Base-by-base conservation (phyloP, 1,140 invertebrate species). In the Drosophila baimaii region DNA sequence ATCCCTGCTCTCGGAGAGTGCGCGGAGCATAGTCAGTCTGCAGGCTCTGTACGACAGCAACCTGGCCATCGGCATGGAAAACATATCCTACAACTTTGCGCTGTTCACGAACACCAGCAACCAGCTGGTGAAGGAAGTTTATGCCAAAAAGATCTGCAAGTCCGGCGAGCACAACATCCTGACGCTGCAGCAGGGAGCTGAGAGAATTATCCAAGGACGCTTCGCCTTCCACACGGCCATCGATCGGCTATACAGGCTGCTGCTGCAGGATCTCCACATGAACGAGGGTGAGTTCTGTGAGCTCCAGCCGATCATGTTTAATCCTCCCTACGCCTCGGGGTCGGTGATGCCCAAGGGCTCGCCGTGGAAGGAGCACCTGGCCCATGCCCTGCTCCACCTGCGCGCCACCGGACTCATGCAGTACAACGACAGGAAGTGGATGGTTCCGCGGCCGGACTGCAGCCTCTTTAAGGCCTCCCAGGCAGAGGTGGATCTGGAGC, bases 1-100 rank as follows among this genome's bases (percentile, higher is more conserved):
- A 9, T 94, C 93, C 3, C 84, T 95, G n/a, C 85, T 95, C 7
- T 93, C 94, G n/a, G 92, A 94, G 31, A 92, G 93, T 33, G 92
- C 93, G 6, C 91, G 91, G 33, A 93, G 92, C 37, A 94, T 95
- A 17, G 93, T 92, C 5, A 94, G 84, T 8, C 17, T 95, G 0
- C 65, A 84, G 31, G 93, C 94, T 76, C 81, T 95, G 7, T 75
- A 92, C 3, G 84, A 93, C 5, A 94, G 94, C 74, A 91, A 92
- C n/a, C 76, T 95, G 21, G 91, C 92, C 25, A 81, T 94, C n/a
- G 93, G 93, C 21, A 92, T 93, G 59, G 93, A 94, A 66, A 92
- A 94, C 43, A 90, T 93, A 31, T 69, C 90, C 3, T 95, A 94
- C 68, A 93, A 93, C 57, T 88, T 81, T 52, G 92, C 93, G 19